Percentiles rank a stretch among this genome's conserved stretches.
Conservation (phyloP, 1,140 invertebrate genomes). For the Listronotus bonariensis region DNA sequence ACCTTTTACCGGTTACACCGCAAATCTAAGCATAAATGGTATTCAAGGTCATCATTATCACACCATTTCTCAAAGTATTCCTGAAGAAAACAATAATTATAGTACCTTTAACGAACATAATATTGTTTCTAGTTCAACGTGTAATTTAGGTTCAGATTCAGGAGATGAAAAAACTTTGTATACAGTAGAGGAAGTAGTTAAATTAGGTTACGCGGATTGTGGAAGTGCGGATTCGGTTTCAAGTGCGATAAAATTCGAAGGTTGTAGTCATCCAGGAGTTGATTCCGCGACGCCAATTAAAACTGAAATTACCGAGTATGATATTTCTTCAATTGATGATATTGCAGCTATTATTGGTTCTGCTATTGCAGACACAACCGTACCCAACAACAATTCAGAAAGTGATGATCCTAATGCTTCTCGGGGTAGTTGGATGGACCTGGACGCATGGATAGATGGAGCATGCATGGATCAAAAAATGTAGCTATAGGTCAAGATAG, state of each 20-base stretch:
- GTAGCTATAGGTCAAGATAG: constrained; percentile 67
- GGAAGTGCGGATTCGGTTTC: constrained; percentile 58
- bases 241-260: constrained; percentile 57
- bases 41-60: constrained; percentile 86
- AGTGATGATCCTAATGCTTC: constrained; percentile 70
- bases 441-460: constrained; percentile 82
- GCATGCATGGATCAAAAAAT: constrained; percentile 64
- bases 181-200: constrained; percentile 59
- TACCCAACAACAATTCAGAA: constrained; percentile 61
- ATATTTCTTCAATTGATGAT: constrained; percentile 78
- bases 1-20: constrained; percentile 83
- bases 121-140: constrained; percentile 70
- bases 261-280: constrained; percentile 55
- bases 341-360: constrained; percentile 87
- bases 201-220: constrained; percentile 54
- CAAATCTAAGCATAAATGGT: constrained; percentile 80
- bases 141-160: constrained; percentile 54
- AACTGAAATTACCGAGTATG: constrained; percentile 63
- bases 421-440: constrained; percentile 78
- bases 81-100: constrained; percentile 64
- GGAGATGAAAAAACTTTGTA: constrained; percentile 65
- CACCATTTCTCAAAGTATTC: constrained; percentile 73
- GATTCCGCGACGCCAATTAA: constrained; percentile 58
- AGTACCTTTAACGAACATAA: constrained; percentile 63
- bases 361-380: constrained; percentile 86